These are phyloP conservation scores for Craseonycteris thonglongyai DNA, from an alignment of 2,113 vertebrate species.

Conservation along the genomic window DNA sequence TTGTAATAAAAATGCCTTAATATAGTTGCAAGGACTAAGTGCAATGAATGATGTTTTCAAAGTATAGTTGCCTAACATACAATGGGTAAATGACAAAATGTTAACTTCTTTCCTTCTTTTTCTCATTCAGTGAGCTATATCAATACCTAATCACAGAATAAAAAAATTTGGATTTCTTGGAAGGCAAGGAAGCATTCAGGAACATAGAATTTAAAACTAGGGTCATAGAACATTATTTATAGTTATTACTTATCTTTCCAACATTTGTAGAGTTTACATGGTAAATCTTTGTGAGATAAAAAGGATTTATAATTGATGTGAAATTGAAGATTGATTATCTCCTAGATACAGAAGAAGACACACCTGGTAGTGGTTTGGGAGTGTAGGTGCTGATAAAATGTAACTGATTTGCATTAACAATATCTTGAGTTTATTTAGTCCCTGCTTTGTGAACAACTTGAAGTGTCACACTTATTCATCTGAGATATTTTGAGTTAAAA, in stretches of 20 bases:
- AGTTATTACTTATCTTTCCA: neutral
- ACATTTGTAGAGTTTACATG: conserved; percentile 6
- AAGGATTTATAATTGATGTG: neutral
- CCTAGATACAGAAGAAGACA: conserved; percentile 13
- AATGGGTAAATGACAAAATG: neutral
- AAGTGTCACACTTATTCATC: conserved; percentile 12
- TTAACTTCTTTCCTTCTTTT: neutral
- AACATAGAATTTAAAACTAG: conserved; percentile 13
- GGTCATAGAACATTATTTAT: neutral
- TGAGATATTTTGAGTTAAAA: conserved; percentile 49
- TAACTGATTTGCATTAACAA: conserved; percentile 47
- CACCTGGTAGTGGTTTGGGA: conserved; percentile 21
- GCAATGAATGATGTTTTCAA: neutral
- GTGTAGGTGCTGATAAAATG: neutral
- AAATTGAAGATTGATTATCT: conserved; percentile 39
- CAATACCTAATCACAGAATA: neutral
- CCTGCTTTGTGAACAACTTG: conserved; percentile 19
- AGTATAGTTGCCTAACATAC: neutral
- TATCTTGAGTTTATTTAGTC: conserved; percentile 56
- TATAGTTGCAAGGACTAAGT: neutral
- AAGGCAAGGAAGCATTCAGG: neutral
- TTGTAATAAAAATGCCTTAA: neutral
- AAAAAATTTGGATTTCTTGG: neutral
- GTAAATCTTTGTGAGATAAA: conserved; percentile 24
- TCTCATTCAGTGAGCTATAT: neutral